These are phyloP conservation scores for Ibycter americanus DNA, from an alignment of 2,797 vertebrate species.

Conservation along the genomic window DNA sequence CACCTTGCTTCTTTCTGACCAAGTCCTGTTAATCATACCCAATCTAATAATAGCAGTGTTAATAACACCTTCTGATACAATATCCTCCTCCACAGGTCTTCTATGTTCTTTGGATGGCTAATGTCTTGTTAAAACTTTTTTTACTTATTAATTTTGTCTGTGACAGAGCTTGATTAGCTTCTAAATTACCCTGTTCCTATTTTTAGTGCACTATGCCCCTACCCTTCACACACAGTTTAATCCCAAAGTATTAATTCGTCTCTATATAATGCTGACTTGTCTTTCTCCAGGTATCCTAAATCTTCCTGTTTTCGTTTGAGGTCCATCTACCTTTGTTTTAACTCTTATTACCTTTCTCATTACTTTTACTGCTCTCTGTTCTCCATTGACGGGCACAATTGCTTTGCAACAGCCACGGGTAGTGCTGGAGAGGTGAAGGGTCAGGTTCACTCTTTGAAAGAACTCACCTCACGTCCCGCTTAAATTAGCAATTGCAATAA, in stretches of 20 bases:
- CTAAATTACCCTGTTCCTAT: conserved; percentile 79
- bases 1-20: conserved; percentile 71
- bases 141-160: conserved; percentile 81
- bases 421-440: conserved; percentile 27
- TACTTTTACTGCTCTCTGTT: conserved; percentile 52
- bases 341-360: conserved; percentile 55
- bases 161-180: conserved; percentile 82
- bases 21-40: conserved; percentile 74
- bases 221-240: conserved; percentile 85
- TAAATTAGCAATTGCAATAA: conserved; percentile 46
- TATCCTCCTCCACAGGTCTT: conserved; percentile 66
- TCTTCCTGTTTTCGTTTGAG: conserved; percentile 73
- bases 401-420: conserved; percentile 7
- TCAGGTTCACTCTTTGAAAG: conserved; percentile 45
- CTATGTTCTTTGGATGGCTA: conserved; percentile 72
- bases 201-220: conserved; percentile 79
- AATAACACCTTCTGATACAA: conserved; percentile 68
- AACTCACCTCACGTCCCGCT: background rate
- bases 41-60: conserved; percentile 76
- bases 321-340: conserved; percentile 69
- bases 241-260: conserved; percentile 81
- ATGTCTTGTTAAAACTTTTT: conserved; percentile 82
- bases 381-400: conserved; percentile 49
- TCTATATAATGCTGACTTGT: conserved; percentile 79
- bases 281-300: conserved; percentile 77